Percentiles rank a stretch among this genome's conserved stretches.
Conservation (phyloP, 2,888 invertebrate species). For the Pecten maximus region DNA sequence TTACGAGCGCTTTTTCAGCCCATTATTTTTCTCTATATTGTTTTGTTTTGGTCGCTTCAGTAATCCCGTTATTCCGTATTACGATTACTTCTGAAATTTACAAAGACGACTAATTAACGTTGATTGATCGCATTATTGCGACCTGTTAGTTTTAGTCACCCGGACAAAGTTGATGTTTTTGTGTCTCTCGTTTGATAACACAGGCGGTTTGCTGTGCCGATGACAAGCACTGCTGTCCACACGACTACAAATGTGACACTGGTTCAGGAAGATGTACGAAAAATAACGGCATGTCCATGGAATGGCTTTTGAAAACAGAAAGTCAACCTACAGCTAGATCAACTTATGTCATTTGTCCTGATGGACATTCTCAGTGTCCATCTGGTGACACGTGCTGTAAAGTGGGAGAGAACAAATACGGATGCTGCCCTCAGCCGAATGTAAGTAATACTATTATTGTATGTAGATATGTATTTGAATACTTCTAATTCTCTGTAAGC, state of each 20-base stretch:
- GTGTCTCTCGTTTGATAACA: conserved; percentile 4
- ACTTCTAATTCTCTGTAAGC: too few relatives aligned
- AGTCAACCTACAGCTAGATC: not conserved
- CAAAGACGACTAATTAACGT: too few relatives aligned
- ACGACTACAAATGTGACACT: conserved; percentile 59
- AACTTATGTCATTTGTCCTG: conserved; percentile 51
- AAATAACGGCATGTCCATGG: not conserved
- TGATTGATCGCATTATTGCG: too few relatives aligned
- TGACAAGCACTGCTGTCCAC: conserved; percentile 72
- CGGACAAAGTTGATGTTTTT: too few relatives aligned
- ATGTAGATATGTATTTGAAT: too few relatives aligned
- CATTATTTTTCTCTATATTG: too few relatives aligned
- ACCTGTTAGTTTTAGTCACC: too few relatives aligned
- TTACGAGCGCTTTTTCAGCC: too few relatives aligned
- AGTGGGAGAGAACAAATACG: conserved; percentile 62
- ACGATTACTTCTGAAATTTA: too few relatives aligned
- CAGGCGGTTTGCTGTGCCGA: conserved; percentile 75
- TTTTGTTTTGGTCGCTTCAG: too few relatives aligned
- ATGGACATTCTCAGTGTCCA: conserved; percentile 61
- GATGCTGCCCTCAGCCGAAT: conserved; percentile 66
- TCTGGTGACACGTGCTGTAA: conserved; percentile 68
- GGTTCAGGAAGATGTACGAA: conserved; percentile 47
- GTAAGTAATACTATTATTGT: conserved; percentile 49
- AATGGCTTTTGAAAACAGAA: conserved; percentile 51
- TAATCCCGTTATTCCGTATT: too few relatives aligned